Base-by-base conservation (phyloP, 2,797 vertebrate species). In the Spheniscus humboldti region DNA sequence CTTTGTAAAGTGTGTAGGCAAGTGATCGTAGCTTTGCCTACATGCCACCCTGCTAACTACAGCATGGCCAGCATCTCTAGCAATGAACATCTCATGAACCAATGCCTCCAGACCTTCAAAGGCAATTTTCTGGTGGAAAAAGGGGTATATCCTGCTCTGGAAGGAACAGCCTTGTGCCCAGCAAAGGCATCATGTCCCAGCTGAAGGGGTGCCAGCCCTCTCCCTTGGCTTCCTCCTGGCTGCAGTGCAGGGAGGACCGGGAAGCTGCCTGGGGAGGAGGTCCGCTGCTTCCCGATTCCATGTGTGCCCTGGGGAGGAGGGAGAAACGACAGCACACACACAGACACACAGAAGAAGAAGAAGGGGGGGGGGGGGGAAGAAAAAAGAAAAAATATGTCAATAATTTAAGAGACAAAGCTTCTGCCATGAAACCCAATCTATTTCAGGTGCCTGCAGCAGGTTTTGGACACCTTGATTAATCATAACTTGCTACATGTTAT, bases 381-480 rank as follows among this genome's bases (percentile, higher is more conserved):
- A 22, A 5, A 6, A 19, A 7, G 3, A 11, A 20, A 55, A 48
- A 88, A 66, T 13, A 77, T 72, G 24, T 91, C 82, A 87, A 45
- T 64, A 91, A 96, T 97, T 96, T 75, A 90, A 80, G 92, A 97
- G 96, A 97, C 95, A 96, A 97, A 98, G 96, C 96, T 89, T 89
- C 87, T 47, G 93, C 78, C 71, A 31, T 3, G 52, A 90, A 96
- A 92, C 63, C 73, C 94, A 96, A 96, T 97, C 95, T 93, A 64
- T 80, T 93, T 83, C 56, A 88, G 81, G 71, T 4, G 86, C 96
- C 95, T 63, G 95, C 96, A 97, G 97, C 96, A 93, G 96, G 80
- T 92, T 97, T 97, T 88, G 96, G 97, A 98, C 98, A 98, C 97
- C 97, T 98, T 98, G 98, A 98, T 98, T 98, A 98, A 98, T 98